Evolutionary conservation across 2,113 vertebrate genomes (phyloP).

Genomic region (Trogon melanurus): DNA sequence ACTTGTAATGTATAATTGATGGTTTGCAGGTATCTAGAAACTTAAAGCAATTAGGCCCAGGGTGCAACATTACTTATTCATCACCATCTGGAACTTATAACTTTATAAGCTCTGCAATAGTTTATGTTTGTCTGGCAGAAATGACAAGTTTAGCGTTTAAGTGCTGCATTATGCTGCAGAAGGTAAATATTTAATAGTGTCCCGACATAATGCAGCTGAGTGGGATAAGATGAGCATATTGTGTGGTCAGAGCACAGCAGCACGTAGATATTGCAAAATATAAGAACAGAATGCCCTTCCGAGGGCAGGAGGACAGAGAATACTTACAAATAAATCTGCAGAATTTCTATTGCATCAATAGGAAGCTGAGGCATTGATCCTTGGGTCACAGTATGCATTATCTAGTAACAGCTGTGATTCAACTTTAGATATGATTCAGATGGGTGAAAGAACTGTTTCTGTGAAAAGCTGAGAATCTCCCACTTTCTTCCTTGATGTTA

Average conservation of each 20-base stretch:
- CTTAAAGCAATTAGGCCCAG: slow-evolving; percentile 62
- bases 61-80: slow-evolving; percentile 63
- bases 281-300: background rate
- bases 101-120: slow-evolving; percentile 19
- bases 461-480: background rate
- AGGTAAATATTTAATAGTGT: slow-evolving; percentile 70
- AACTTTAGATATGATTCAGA: background rate
- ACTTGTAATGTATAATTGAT: slow-evolving; percentile 69
- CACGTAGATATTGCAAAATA: background rate
- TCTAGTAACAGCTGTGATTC: background rate
- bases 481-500: background rate
- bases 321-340: background rate
- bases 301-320: background rate
- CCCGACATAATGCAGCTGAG: slow-evolving; percentile 15
- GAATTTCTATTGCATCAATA: background rate
- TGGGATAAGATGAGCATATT: background rate
- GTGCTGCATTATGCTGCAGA: slow-evolving; percentile 60
- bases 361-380: background rate
- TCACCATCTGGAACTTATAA: slow-evolving; percentile 67
- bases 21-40: slow-evolving; percentile 64
- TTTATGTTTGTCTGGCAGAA: slow-evolving; percentile 67
- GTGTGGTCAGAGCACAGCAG: background rate
- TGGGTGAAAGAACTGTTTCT: background rate
- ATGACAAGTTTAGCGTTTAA: slow-evolving; percentile 38
- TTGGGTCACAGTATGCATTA: background rate